phyloP scores from a whole-genome alignment of 1,140 invertebrate species.

The Trichonephila inaurata region DNA sequence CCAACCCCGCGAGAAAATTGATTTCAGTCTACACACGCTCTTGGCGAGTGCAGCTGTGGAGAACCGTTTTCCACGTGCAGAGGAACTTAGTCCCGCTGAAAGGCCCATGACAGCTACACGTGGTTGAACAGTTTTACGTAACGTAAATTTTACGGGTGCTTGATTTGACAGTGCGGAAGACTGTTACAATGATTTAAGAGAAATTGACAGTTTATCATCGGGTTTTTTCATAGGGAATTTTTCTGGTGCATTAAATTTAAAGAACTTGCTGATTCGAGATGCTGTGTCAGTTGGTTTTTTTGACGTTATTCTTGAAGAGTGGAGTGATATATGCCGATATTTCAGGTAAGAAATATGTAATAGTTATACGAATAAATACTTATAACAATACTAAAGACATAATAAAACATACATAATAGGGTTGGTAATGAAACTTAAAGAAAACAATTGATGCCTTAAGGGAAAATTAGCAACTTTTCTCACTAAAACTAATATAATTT shows the following conservation, averaged over 20 bases:
- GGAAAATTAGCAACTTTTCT: no score
- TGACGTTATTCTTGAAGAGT: background rate
- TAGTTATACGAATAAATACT: background rate
- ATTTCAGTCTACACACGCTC: constrained; percentile 32
- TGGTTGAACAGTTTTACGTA: background rate
- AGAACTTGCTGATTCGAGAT: background rate
- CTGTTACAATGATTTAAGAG: background rate
- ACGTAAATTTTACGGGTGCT: constrained; percentile 9
- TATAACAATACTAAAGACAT: no score
- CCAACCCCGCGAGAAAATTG: constrained; percentile 50
- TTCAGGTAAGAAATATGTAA: background rate
- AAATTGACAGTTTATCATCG: background rate
- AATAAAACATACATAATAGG: no score
- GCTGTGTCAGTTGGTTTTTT: background rate
- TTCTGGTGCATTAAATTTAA: constrained; percentile 4
- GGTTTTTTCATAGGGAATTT: background rate
- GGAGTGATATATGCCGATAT: background rate
- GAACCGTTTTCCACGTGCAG: background rate
- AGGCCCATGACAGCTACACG: constrained; percentile 20
- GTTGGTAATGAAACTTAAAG: no score
- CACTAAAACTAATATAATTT: no score
- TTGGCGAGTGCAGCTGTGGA: background rate
- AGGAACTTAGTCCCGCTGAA: constrained; percentile 1
- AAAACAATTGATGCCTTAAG: no score
- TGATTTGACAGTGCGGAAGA: background rate